These are phyloP conservation scores for Lemur catta DNA, from an alignment of 2,797 vertebrate genomes.

Conservation along the genomic window DNA sequence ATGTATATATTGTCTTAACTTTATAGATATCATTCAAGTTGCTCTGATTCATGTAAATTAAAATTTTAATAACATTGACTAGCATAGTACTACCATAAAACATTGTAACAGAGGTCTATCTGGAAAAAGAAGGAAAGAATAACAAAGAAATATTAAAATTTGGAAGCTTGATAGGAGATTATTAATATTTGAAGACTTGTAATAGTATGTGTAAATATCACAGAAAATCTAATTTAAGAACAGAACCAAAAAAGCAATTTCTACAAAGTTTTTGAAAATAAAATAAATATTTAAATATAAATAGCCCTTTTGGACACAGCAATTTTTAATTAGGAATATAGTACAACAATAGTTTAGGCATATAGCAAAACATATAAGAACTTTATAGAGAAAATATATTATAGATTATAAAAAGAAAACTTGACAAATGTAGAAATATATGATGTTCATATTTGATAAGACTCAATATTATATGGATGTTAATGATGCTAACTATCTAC, in stretches of 20 bases:
- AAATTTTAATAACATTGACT: not conserved
- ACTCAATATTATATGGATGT: not conserved
- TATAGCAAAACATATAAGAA: not conserved
- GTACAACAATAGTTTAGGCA: not conserved
- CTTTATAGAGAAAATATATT: not conserved
- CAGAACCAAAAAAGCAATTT: not conserved
- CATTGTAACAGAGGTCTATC: not conserved
- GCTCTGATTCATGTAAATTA: not conserved
- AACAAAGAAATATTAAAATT: not conserved
- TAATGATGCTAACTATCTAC: not conserved
- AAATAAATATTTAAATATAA: not conserved
- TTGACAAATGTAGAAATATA: not conserved
- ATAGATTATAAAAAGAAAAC: not conserved
- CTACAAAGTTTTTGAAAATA: not conserved
- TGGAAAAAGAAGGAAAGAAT: not conserved
- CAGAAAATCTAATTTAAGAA: not conserved
- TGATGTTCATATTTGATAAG: not conserved
- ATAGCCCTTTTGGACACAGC: not conserved
- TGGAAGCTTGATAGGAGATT: not conserved
- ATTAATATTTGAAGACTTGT: not conserved
- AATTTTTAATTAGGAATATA: not conserved
- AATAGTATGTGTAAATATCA: not conserved
- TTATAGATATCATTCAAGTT: not conserved
- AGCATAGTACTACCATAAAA: not conserved
- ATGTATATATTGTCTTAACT: not conserved